Conservation (phyloP, 2,797 vertebrate genomes). For the Eulemur rubriventer region DNA sequence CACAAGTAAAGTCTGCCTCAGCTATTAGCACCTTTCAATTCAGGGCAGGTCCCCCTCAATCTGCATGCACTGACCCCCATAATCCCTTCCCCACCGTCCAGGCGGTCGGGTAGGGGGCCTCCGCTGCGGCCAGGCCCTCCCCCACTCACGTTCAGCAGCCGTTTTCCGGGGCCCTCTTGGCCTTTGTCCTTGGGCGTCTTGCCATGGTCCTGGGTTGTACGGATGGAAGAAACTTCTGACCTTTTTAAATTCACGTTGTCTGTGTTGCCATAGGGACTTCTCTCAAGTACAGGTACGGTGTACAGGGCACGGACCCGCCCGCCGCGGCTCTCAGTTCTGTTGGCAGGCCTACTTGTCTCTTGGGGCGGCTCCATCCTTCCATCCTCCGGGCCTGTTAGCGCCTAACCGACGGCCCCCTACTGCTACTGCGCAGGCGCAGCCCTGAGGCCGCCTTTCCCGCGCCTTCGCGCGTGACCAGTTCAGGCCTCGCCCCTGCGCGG, state of each 20-base stretch:
- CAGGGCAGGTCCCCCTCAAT: neutral
- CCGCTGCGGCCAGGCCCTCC: fast-evolving
- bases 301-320: neutral
- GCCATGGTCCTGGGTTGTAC: neutral
- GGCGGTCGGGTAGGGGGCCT: neutral
- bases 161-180: neutral
- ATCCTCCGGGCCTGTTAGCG: neutral
- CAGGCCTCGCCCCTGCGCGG: fast-evolving
- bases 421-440: neutral
- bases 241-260: fast-evolving
- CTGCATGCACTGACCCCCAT: neutral
- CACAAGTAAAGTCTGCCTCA: neutral
- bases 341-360: neutral
- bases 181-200: neutral
- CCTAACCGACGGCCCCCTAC: slow-evolving; percentile 17
- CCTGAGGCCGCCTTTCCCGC: fast-evolving
- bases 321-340: fast-evolving
- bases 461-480: neutral
- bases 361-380: slow-evolving; percentile 18
- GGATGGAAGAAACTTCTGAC: fast-evolving
- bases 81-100: neutral
- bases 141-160: slow-evolving; percentile 55
- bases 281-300: fast-evolving
- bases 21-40: neutral
- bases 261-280: too few relatives aligned